Conservation (phyloP, 2,888 invertebrate genomes). For the Heliconius sara region DNA sequence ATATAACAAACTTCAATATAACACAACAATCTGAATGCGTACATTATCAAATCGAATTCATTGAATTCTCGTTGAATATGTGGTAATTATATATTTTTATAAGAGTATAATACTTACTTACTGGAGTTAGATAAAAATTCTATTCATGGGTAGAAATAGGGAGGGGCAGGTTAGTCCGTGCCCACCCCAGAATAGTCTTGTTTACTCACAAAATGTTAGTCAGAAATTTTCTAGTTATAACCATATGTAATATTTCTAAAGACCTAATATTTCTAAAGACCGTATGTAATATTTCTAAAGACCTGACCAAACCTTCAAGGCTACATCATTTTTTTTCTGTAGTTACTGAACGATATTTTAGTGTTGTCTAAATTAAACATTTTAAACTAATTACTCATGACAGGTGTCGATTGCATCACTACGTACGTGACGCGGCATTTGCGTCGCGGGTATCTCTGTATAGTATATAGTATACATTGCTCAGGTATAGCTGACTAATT, state of each 20-base stretch:
- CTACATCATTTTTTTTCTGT: neutral
- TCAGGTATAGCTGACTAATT: constrained; percentile 28
- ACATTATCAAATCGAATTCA: neutral
- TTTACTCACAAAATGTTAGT: too few relatives aligned
- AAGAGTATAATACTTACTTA: neutral
- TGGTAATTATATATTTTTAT: neutral
- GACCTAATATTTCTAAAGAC: too few relatives aligned
- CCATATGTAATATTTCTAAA: too few relatives aligned
- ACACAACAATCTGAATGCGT: neutral
- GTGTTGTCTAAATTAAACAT: neutral
- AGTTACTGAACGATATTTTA: neutral
- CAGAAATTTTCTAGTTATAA: too few relatives aligned
- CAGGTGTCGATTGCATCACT: constrained; percentile 30
- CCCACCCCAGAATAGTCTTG: too few relatives aligned
- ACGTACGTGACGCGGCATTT: neutral
- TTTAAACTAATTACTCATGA: constrained; percentile 20
- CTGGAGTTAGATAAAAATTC: too few relatives aligned
- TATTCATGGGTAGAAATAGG: too few relatives aligned
- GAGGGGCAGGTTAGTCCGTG: too few relatives aligned
- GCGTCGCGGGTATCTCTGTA: neutral
- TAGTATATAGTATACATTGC: neutral
- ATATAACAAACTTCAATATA: neutral
- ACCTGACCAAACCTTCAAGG: neutral
- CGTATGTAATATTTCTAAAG: too few relatives aligned
- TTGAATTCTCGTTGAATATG: neutral